Evolutionary conservation across 2,113 vertebrate genomes (phyloP), one percentile per base, ranked within the genome.

Genomic region (Megaceryle maxima): DNA sequence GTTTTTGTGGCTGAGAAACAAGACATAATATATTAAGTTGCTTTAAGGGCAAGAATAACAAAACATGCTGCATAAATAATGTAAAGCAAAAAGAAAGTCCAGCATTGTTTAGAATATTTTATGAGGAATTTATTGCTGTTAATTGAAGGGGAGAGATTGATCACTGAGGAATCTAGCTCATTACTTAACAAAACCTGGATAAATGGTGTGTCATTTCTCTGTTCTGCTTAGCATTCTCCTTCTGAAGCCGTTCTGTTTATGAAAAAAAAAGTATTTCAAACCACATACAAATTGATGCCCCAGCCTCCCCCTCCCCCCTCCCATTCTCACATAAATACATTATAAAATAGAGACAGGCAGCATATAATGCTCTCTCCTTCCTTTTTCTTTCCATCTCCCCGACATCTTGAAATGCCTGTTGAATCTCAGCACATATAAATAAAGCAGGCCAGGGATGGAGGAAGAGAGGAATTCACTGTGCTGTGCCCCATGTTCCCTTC

Each of bases 111-210:
- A 66, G 95, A 97, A 96, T 97, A 93, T 93, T 93, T 93, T 91
- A 97, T 96, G 97, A 97, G 94, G 72, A 94, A 91, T 92, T 89
- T 95, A 96, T 92, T 95, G 97, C 95, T 94, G 88, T 95, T 98
- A 96, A 93, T 88, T 93, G 96, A 96, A 94, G 51, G 41, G 44
- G 50, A 92, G 87, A 96, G 96, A 97, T 94, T 97, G 97, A 95
- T 97, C 92, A 85, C 94, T 78, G 75, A 96, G 74, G 66, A 82
- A 91, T 95, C 72, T 70, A 74, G 76, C 87, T 92, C 92, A 93
- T 96, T 97, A 95, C 92, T 97, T 96, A 94, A 94, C 94, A 94
- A 94, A 97, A 93, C 83, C 89, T 78, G 84, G 87, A 97, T 94
- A 93, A 97, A 96, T 94, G 74, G 70, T 60, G 75, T 93, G 92